Percentiles rank a stretch among this genome's conserved stretches.
Conservation (phyloP, 2,113 vertebrate genomes). For the Protomyctophum bolini region DNA sequence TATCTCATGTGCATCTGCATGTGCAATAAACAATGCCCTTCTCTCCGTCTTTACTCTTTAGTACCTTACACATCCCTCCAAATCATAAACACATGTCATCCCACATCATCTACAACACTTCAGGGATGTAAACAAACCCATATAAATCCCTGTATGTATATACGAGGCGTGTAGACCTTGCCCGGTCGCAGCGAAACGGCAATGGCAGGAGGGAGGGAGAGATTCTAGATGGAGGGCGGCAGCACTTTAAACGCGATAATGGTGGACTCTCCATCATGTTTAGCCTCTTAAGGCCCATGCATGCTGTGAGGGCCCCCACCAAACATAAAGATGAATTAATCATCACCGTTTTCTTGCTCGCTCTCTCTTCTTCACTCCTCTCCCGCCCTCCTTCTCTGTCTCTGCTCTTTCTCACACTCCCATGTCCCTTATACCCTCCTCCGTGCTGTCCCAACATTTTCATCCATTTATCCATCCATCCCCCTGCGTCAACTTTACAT, state of each 20-base stretch:
- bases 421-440: not conserved
- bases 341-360: constrained; percentile 31
- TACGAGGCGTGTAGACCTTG: constrained; percentile 7
- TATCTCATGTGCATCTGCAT: constrained; percentile 37
- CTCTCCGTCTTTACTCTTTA: not conserved
- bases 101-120: constrained; percentile 41
- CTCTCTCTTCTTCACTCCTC: constrained; percentile 16
- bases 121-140: constrained; percentile 28
- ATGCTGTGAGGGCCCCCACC: constrained; percentile 16
- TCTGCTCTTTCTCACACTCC: constrained; percentile 19
- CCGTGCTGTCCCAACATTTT: not conserved
- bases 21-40: not conserved
- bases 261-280: constrained; percentile 43
- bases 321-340: constrained; percentile 61
- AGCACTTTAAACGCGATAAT: constrained; percentile 53
- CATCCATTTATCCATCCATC: not conserved
- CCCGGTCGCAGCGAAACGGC: not conserved
- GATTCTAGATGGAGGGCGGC: constrained; percentile 18
- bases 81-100: not conserved
- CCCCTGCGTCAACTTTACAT: not conserved
- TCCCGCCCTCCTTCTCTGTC: constrained; percentile 2
- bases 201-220: not conserved
- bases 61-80: not conserved
- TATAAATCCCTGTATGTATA: constrained; percentile 24
- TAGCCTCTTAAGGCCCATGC: constrained; percentile 38